phyloP scores from a whole-genome alignment of 1,140 invertebrate species.

The Zophobas morio region DNA sequence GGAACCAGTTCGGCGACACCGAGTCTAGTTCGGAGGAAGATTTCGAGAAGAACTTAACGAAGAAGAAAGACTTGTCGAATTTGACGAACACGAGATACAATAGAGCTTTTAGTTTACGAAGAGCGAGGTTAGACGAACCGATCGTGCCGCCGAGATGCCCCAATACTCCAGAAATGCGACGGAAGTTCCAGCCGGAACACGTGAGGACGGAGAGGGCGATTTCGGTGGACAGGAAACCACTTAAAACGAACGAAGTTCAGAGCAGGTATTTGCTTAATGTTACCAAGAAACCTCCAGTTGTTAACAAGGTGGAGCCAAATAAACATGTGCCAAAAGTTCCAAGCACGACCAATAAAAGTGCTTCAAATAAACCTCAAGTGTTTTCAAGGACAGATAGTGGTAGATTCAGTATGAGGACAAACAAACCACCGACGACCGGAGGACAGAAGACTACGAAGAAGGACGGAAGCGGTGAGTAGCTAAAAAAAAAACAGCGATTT shows the following conservation, averaged over 20 bases:
- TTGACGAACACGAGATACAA: constrained; percentile 72
- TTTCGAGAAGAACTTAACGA: constrained; percentile 61
- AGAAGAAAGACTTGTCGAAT: constrained; percentile 61
- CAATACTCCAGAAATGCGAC: constrained; percentile 70
- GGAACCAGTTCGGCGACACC: constrained; percentile 64
- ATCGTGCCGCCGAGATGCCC: constrained; percentile 66
- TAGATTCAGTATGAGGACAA: constrained; percentile 75
- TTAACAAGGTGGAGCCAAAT: constrained; percentile 32
- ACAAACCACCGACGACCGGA: constrained; percentile 56
- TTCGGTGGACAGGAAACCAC: constrained; percentile 64
- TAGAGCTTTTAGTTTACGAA: constrained; percentile 68
- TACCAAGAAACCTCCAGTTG: constrained; percentile 57
- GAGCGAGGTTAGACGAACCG: constrained; percentile 64
- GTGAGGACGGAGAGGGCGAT: constrained; percentile 61
- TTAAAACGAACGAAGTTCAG: constrained; percentile 64
- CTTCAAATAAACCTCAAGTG: constrained; percentile 63
- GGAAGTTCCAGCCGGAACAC: constrained; percentile 62
- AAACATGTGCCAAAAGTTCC: constrained; percentile 60
- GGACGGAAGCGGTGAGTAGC: constrained; percentile 44
- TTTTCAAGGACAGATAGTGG: constrained; percentile 77
- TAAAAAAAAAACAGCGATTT: background rate
- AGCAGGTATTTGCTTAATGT: constrained; percentile 65
- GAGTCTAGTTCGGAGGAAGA: constrained; percentile 67
- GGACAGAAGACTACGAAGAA: constrained; percentile 58
- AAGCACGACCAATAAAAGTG: constrained; percentile 54